A percentile compares a stretch with the other conserved stretches of the same genome.
Evolutionary conservation across 2,888 invertebrate species (phyloP).

Genomic region (Volucella zonaria): DNA sequence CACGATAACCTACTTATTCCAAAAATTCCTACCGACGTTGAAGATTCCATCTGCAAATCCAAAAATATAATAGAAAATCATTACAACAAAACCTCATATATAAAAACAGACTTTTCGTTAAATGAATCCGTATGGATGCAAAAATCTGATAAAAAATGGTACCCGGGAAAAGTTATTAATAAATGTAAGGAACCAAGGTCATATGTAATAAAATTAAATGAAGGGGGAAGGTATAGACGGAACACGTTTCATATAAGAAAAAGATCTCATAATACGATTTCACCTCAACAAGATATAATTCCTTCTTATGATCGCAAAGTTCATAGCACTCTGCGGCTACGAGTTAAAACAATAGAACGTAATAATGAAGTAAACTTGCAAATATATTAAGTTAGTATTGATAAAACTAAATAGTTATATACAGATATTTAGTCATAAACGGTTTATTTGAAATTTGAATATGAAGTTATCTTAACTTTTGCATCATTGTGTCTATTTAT

Average conservation of each 20-base stretch:
- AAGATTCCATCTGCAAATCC: neutral
- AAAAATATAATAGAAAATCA: constrained; percentile 16
- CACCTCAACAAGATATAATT: too few species aligned
- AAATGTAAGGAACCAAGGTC: constrained; percentile 12
- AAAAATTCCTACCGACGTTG: neutral
- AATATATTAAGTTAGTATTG: neutral
- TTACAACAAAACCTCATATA: constrained; percentile 19
- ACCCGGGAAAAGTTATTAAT: constrained; percentile 11
- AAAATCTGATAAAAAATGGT: constrained; percentile 20
- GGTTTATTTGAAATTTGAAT: constrained; percentile 1
- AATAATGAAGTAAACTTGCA: neutral
- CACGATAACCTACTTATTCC: constrained; percentile 22
- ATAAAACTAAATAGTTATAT: neutral
- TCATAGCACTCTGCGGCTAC: neutral
- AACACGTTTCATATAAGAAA: neutral
- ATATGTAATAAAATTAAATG: constrained; percentile 2
- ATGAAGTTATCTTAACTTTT: neutral
- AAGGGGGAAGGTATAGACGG: constrained; percentile 21
- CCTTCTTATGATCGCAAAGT: neutral
- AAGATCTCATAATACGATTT: neutral
- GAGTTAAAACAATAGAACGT: neutral
- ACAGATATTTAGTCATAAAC: neutral
- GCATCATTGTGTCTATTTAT: neutral
- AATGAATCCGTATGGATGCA: constrained; percentile 23
- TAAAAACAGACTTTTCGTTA: constrained; percentile 9